Base-by-base conservation (phyloP, 1,140 invertebrate species). In the Scaptomyza pallida region DNA sequence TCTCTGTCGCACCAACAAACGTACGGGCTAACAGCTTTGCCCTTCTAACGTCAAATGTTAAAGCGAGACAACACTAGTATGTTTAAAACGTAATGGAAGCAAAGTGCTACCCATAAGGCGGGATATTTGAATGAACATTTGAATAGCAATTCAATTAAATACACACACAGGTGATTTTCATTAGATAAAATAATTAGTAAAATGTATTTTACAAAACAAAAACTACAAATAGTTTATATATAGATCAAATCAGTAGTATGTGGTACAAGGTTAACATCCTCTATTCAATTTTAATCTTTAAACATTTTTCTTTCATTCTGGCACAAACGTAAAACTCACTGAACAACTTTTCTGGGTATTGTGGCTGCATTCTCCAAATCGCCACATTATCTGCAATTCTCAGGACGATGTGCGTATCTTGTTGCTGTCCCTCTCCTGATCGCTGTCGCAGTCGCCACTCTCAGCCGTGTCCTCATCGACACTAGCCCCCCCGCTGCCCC, bases 341-440 rank as follows among this genome's bases (percentile, higher is more conserved):
- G 51, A 43, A 64, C 44, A 62, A 47, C 55, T 40, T 51, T 23
- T 45, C 17, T 35, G 15, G 1, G 26, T n/a, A 40, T 21, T 33
- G 33, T 47, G 45, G 30, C 54, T 13, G 19, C 6, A 35, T 51
- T 56, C 23, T 44, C 43, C 52, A 8, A 90, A 90, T 30, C 56
- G 71, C 83, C 89, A 90, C 9, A 44, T 63, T 30, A 86, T 90
- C 57, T 86, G 81, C 48, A 89, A 67, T 56, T 73, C 47, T 90
- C 85, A 90, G 56, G 89, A 70, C 21, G 82, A 71, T 15, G 82
- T 67, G 6, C 75, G 79, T 5, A 88, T 90, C 52, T 90, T 89
- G 15, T 52, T 55, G 57, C 79, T 85, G 26, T 80, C 75, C 1
- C 73, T 68, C 13, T 78, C 75, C 26, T 75, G 72, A 19, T 79